These are phyloP conservation scores for Philhelius pedissequus DNA, from an alignment of 2,888 invertebrate genomes.

Conservation along the genomic window DNA sequence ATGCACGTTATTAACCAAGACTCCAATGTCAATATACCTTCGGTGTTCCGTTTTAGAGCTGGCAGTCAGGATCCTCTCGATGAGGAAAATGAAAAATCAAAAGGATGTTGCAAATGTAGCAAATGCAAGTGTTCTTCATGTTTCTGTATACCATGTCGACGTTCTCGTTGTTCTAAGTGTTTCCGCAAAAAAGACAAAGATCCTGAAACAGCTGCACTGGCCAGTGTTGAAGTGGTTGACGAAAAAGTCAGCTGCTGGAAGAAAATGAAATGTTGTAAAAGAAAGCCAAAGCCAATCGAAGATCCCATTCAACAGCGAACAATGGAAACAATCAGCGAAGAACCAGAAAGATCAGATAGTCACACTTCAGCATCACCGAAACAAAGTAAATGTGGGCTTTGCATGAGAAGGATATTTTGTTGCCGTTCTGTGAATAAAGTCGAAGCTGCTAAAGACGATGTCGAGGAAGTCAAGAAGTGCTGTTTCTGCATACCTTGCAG, in stretches of 20 bases:
- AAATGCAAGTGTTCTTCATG: constrained; percentile 70
- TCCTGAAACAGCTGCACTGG: constrained; percentile 71
- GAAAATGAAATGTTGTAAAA: constrained; percentile 77
- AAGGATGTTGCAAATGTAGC: constrained; percentile 75
- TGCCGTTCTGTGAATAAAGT: constrained; percentile 78
- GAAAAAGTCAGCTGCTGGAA: constrained; percentile 77
- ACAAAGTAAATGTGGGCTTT: constrained; percentile 75
- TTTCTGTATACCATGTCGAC: constrained; percentile 77
- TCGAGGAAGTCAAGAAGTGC: constrained; percentile 75
- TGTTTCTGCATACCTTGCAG: constrained; percentile 78
- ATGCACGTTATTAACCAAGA: constrained; percentile 24
- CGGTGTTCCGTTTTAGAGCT: constrained; percentile 70
- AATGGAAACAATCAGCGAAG: constrained; percentile 70
- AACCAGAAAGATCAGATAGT: constrained; percentile 52
- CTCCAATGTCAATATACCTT: constrained; percentile 30
- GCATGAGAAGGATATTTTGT: constrained; percentile 77
- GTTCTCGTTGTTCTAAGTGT: constrained; percentile 76
- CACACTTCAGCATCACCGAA: constrained; percentile 64
- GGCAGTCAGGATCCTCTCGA: constrained; percentile 77
- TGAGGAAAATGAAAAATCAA: constrained; percentile 70
- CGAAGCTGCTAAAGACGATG: constrained; percentile 75
- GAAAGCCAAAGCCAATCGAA: constrained; percentile 77
- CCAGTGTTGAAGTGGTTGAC: constrained; percentile 74
- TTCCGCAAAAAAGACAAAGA: constrained; percentile 72
- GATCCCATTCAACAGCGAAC: constrained; percentile 46